These are phyloP conservation scores for Eublepharis macularius DNA, from an alignment of 2,113 vertebrate species.

Conservation along the genomic window DNA sequence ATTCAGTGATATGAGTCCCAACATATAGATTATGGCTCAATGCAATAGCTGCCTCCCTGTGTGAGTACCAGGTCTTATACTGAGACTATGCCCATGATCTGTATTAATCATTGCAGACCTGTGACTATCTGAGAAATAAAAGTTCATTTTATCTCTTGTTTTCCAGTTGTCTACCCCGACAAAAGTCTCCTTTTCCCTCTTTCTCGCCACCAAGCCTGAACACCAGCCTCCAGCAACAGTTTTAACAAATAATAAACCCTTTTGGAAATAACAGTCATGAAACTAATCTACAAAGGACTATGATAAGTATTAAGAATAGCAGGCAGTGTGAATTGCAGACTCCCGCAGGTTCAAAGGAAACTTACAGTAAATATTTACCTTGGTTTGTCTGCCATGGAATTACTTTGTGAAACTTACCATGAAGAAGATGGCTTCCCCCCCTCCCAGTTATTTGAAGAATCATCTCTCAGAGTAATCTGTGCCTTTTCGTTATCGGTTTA, in stretches of 20 bases:
- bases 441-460: constrained; percentile 54
- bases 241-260: constrained; percentile 44
- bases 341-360: constrained; percentile 49
- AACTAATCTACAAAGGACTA: constrained; percentile 41
- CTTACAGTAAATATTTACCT: constrained; percentile 61
- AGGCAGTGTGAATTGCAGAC: constrained; percentile 31
- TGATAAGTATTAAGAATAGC: constrained; percentile 49
- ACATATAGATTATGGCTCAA: no score
- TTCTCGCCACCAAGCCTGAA: background rate
- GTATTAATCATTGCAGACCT: background rate
- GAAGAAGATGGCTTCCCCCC: constrained; percentile 52
- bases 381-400: constrained; percentile 54
- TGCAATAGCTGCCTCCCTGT: background rate
- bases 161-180: background rate
- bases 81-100: no score
- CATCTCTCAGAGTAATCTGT: constrained; percentile 52
- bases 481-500: background rate
- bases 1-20: no score
- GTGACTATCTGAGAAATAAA: background rate
- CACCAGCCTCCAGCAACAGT: background rate
- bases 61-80: background rate
- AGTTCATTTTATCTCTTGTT: background rate
- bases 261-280: constrained; percentile 39
- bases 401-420: constrained; percentile 63
- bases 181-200: background rate